Percentiles rank a stretch among this genome's conserved stretches.
Conservation (phyloP, 2,797 vertebrate species). For the Sphaeramia orbicularis region DNA sequence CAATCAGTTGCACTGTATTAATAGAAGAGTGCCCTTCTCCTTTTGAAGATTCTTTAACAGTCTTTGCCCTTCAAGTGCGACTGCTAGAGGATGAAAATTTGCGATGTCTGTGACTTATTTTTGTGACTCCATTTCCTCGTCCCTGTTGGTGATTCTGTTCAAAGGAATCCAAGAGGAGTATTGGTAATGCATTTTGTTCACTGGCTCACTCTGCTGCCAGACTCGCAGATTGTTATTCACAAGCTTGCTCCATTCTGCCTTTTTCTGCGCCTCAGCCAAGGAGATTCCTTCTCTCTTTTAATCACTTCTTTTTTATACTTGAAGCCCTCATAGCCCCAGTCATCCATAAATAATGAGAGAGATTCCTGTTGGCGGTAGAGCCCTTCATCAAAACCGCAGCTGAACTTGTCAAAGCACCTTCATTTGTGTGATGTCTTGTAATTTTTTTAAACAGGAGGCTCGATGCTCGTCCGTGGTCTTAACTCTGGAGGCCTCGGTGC, state of each 20-base stretch:
- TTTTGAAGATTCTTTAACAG: constrained; percentile 84
- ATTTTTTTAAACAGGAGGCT: constrained; percentile 64
- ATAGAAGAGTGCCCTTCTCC: constrained; percentile 87
- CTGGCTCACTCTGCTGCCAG: constrained; percentile 78
- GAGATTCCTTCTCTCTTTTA: constrained; percentile 86
- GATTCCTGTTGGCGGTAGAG: constrained; percentile 72
- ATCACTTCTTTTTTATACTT: constrained; percentile 87
- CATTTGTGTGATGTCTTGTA: constrained; percentile 80
- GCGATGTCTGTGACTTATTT: constrained; percentile 88
- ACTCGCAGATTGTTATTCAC: constrained; percentile 84
- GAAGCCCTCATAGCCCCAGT: constrained; percentile 79
- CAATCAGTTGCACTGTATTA: constrained; percentile 91
- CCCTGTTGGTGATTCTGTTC: constrained; percentile 82
- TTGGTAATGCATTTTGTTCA: constrained; percentile 79
- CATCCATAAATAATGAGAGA: constrained; percentile 79
- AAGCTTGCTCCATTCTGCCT: constrained; percentile 86
- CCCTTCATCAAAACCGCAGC: constrained; percentile 73
- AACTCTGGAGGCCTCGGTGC: constrained; percentile 60
- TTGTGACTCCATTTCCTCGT: constrained; percentile 81
- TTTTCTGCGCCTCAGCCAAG: constrained; percentile 85
- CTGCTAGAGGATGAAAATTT: constrained; percentile 79
- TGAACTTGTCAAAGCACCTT: constrained; percentile 78
- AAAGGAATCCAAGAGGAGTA: constrained; percentile 80
- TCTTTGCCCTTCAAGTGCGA: constrained; percentile 86
- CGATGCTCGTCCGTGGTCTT: constrained; percentile 69